Conservation (phyloP, 2,888 invertebrate genomes). For the Allolobophora icterica region DNA sequence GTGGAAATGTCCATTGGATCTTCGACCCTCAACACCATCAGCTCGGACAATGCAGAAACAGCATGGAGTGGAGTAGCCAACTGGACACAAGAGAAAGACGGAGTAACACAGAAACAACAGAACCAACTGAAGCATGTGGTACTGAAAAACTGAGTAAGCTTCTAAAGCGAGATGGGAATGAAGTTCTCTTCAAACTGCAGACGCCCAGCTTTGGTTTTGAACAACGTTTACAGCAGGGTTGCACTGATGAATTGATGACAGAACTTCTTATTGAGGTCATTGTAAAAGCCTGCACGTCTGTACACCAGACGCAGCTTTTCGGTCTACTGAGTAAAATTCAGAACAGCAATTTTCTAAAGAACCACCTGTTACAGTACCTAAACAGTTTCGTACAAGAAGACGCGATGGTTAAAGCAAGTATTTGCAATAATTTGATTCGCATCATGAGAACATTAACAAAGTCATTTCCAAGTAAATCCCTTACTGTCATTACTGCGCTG, state of each 20-base stretch:
- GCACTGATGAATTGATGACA: background rate
- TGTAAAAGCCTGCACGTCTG: background rate
- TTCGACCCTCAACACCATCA: background rate
- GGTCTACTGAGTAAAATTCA: background rate
- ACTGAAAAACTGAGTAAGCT: background rate
- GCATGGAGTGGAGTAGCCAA: background rate
- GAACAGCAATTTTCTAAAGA: background rate
- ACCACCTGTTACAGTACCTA: background rate
- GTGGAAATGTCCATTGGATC: background rate
- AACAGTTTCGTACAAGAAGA: background rate
- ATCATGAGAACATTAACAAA: background rate
- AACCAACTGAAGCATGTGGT: background rate
- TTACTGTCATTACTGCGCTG: background rate
- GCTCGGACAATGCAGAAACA: background rate
- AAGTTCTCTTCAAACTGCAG: background rate
- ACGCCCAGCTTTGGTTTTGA: background rate
- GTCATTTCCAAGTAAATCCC: background rate
- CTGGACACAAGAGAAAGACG: background rate
- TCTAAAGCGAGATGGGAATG: background rate
- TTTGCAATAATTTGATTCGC: background rate
- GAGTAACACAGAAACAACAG: background rate
- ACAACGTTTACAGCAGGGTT: background rate
- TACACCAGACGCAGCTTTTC: background rate
- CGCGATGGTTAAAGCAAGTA: background rate
- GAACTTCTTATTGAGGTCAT: background rate